Evolutionary conservation across 2,888 invertebrate species (phyloP), one percentile per base, ranked within the genome.

Genomic region (Baccha elongata): DNA sequence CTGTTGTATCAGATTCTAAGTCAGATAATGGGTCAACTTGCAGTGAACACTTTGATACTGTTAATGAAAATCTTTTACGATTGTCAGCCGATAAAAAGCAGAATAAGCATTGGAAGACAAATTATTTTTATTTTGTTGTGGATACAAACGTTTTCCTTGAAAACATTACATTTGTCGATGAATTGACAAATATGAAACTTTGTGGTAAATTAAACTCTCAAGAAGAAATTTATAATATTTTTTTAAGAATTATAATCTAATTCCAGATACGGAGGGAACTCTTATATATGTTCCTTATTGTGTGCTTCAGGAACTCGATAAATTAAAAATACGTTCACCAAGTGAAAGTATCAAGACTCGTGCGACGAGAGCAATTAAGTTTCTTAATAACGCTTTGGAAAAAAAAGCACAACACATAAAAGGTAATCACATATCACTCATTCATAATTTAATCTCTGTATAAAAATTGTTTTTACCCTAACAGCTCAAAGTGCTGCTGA

Each of bases 291-390:
- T 90, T 48, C 93, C 93, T 0, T 93, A 92, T 89, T 89, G 91
- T 84, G 92, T 93, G 0, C 88, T 92, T 10, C 91, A 91, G 84
- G 92, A 93, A 86, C 85, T 93, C 72, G 92, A 93, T 88, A 90
- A 87, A 86, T 89, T 88, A 86, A 92, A 90, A 89, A 90, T 86
- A 75, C 87, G 85, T 79, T 87, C 85, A 0, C 67, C 79, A 0
- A 73, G 78, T 2, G 85, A 86, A 23, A 73, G 86, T 7, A 78
- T 87, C 0, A 81, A 86, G 23, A 69, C 58, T 2, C 69, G 84
- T 13, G 86, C 89, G 0, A 60, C 79, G 3, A 86, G 88, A 23
- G 89, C 89, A 2, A 89, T 90, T n/a, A 87, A 86, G 64, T 88
- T 86, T 83, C 73, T 89, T 7, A 88, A 88, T 81, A 84, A 85